phyloP scores from a whole-genome alignment of 2,888 invertebrate genomes.

The Lissocephala sabroskyi region DNA sequence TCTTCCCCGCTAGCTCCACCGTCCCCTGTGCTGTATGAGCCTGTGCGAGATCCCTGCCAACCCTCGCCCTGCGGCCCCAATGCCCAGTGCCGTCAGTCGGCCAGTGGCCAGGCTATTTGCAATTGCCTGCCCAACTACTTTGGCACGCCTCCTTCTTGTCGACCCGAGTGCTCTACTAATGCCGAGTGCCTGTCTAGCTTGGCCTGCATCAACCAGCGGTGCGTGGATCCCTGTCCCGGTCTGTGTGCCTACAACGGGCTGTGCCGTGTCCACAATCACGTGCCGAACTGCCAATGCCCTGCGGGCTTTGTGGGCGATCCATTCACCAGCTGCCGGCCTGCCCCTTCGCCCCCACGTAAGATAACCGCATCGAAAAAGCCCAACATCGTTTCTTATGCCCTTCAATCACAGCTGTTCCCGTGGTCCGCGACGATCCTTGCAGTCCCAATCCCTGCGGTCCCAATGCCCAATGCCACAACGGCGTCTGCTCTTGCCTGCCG shows the following conservation, averaged over 20 bases:
- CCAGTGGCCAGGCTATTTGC: slow-evolving; percentile 78
- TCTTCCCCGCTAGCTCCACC: slow-evolving; percentile 65
- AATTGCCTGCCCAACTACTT: slow-evolving; percentile 78
- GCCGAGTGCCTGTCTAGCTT: slow-evolving; percentile 83
- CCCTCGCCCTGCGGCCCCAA: slow-evolving; percentile 81
- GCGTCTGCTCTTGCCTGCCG: slow-evolving; percentile 79
- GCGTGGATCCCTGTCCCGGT: slow-evolving; percentile 86
- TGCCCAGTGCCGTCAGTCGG: slow-evolving; percentile 77
- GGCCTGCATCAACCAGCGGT: slow-evolving; percentile 85
- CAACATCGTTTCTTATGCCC: neutral
- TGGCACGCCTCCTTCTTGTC: slow-evolving; percentile 81
- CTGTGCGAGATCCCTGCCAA: slow-evolving; percentile 74
- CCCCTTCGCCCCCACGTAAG: slow-evolving; percentile 72
- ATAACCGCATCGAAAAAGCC: too few species aligned
- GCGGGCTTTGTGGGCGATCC: slow-evolving; percentile 84
- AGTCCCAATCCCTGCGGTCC: slow-evolving; percentile 81
- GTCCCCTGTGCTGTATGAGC: slow-evolving; percentile 43
- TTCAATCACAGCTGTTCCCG: slow-evolving; percentile 29
- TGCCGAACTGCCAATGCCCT: slow-evolving; percentile 82
- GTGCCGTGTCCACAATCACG: slow-evolving; percentile 81
- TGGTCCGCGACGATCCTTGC: slow-evolving; percentile 73
- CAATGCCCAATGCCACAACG: slow-evolving; percentile 79
- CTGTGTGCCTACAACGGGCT: slow-evolving; percentile 80
- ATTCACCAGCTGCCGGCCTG: slow-evolving; percentile 76
- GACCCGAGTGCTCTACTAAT: slow-evolving; percentile 81